Evolutionary conservation across 1,140 invertebrate genomes (phyloP), one percentile per base, ranked within the genome.

Genomic region (Panagrolaimus sp.): DNA sequence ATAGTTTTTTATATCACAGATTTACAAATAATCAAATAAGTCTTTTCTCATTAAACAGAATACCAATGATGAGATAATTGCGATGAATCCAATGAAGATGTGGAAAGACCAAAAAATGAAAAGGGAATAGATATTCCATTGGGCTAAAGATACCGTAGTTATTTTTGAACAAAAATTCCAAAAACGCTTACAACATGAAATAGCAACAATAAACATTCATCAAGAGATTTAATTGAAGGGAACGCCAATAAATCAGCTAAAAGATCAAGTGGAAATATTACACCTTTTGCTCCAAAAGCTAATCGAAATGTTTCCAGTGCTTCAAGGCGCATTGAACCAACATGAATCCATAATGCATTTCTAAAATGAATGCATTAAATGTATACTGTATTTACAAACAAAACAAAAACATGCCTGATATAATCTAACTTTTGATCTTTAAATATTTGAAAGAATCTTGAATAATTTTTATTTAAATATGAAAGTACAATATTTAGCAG

Each of bases 391-490:
- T 21, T 5, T 0, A 28, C 28, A 64, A 12, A 67, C 12, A 65
- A 45, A 4, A 10, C 17, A 21, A 44, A 0, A 38, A 65, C 47
- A 65, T 45, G 66, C 67, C 24, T 68, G 14, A 65, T 63, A 21
- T 58, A 68, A 15, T 43, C 55, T 12, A 63, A 1, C 9, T 32
- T 52, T 44, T 15, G 26, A 17, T 63, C 47, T 43, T 43, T 26
- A 43, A 26, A 68, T 24, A 17, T 15, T 6, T 24, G 55, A 26
- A 63, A 68, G 66, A 46, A 68, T n/a, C 8, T 8, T n/a, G 21
- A 68, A 45, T n/a, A 24, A 17, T 68, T 68, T 52, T 46, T 17
- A 63, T 64, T 62, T 21, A 45, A 45, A 43, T 65, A 44, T 10
- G 28, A 5, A 12, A 46, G 10, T n/a, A 62, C 66, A 14, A 68